Evolutionary conservation across 2,797 vertebrate genomes (phyloP), one percentile per base, ranked within the genome.

Genomic region (Sebastes taczanowskii): DNA sequence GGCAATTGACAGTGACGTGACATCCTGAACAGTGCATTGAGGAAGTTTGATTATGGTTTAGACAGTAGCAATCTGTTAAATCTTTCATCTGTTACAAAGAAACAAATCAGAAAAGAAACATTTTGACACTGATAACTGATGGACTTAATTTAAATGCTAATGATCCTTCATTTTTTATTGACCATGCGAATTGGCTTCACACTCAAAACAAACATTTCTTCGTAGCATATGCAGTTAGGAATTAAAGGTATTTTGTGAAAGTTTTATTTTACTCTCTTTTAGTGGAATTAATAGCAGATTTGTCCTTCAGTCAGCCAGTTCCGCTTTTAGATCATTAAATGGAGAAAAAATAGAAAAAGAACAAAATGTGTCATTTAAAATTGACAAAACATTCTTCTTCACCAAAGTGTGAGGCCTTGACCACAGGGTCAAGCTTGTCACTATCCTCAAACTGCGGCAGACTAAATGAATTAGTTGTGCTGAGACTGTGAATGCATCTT

Each of bases 141-240:
- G 18, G 2, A n/a, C 18, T 30, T 63, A 27, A 68, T 76, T 78
- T 55, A 71, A 84, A 80, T 68, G 77, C 56, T 23, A 69, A 64
- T 77, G 35, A 64, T 42, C 38, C 38, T 52, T 23, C 4, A 27
- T 64, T 52, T 73, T 65, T 46, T 55, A 58, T 55, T 58, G 34
- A 38, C 25, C 7, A 2, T n/a, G 4, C 42, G 30, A 74, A 69
- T 32, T 29, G 66, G 55, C 34, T 35, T 32, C 13, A 62, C 35
- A 52, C 18, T 62, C 27, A 58, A 27, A 70, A 60, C 13, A 68
- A 49, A 61, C 11, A 64, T 34, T 10, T 78, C 18, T 59, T 46
- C 63, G 9, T 3, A 46, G n/a, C 25, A 22, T 52, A 52, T 25
- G 30, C n/a, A 18, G 32, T 58, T 64, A 34, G 1, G 22, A 34